Evolutionary conservation across 2,888 invertebrate genomes (phyloP).

Genomic region (Hesperia comma): DNA sequence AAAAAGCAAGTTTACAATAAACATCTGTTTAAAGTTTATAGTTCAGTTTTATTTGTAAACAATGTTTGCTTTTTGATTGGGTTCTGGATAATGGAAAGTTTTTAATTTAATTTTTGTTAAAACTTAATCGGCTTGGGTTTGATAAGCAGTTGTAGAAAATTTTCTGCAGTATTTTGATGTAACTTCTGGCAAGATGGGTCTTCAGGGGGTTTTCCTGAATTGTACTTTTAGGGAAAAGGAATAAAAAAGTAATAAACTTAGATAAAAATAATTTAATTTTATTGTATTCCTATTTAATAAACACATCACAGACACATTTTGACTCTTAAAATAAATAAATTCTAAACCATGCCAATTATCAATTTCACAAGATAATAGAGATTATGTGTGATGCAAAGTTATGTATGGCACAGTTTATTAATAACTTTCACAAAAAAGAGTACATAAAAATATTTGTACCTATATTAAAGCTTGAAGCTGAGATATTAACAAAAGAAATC

Average conservation of each 20-base stretch:
- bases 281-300: conserved; percentile 47
- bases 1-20: conserved; percentile 1
- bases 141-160: no score
- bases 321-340: conserved; percentile 40
- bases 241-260: conserved; percentile 1
- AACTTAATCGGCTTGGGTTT: no score
- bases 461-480: conserved; percentile 14
- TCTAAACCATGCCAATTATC: conserved; percentile 29
- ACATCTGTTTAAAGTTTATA: conserved; percentile 1
- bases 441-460: not conserved
- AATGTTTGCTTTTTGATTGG: no score
- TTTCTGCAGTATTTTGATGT: no score
- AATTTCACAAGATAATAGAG: conserved; percentile 38
- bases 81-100: no score
- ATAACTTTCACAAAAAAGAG: conserved; percentile 3
- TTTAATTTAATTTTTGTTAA: no score
- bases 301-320: conserved; percentile 72
- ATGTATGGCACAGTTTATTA: conserved; percentile 25
- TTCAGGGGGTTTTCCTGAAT: no score
- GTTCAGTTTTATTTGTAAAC: not conserved
- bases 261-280: conserved; percentile 29
- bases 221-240: not conserved
- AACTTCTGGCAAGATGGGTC: no score
- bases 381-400: conserved; percentile 22
- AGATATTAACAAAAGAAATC: not conserved